Evolutionary conservation across 2,113 vertebrate genomes (phyloP).

Genomic region (Hyaena hyaena): DNA sequence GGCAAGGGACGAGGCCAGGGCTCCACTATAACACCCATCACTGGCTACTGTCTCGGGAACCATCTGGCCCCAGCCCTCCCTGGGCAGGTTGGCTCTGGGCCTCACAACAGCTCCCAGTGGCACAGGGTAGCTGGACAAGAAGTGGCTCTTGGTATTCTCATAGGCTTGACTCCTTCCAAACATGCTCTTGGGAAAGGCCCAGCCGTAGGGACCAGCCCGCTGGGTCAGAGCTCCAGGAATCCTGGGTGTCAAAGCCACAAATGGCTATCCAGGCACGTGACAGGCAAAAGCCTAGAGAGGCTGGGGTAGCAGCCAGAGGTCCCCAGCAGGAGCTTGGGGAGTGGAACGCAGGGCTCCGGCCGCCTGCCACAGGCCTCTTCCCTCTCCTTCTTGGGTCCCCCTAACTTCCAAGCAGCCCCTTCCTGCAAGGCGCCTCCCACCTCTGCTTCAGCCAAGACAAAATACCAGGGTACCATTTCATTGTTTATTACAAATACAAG

Average conservation of each 20-base stretch:
- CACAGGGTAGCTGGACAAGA: not conserved
- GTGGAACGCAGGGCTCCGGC: not conserved
- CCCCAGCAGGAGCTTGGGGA: not conserved
- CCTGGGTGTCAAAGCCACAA: not conserved
- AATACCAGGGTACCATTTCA: not conserved
- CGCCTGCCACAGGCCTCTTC: not conserved
- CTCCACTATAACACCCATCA: accelerated
- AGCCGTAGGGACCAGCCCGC: not conserved
- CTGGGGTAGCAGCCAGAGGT: not conserved
- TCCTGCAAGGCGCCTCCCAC: not conserved
- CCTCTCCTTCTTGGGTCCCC: not conserved
- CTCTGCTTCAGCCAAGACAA: not conserved
- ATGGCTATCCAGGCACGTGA: not conserved
- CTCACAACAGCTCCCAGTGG: not conserved
- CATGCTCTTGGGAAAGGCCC: not conserved
- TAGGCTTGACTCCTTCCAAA: not conserved
- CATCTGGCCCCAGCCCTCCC: not conserved
- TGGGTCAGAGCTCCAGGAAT: not conserved
- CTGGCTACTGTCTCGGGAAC: not conserved
- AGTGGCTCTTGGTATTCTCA: not conserved
- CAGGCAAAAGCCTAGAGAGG: not conserved
- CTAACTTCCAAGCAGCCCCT: not conserved
- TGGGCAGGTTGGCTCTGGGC: not conserved
- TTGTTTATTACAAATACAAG: slow-evolving; percentile 76
- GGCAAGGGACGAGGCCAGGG: not conserved